Conservation (phyloP, 23 tunicate genomes). For the Trididemnum miniatum region DNA sequence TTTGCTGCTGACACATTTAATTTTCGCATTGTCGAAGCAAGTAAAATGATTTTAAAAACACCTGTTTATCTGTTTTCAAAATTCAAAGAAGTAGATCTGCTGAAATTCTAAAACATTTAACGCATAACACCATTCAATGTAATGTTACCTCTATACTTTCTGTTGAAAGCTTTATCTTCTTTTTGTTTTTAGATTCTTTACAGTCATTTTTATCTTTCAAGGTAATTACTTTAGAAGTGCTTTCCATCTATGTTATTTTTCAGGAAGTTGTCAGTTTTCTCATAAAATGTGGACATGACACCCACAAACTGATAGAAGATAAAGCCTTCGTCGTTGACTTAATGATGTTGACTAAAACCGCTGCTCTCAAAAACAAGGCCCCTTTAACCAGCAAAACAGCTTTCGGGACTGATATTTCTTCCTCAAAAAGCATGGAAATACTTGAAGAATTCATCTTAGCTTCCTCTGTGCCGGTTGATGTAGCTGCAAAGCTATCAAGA, state of each 20-base stretch:
- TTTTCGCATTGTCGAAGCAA: too few species aligned
- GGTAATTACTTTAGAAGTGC: too few species aligned
- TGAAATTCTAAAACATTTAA: too few species aligned
- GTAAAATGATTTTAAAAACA: too few species aligned
- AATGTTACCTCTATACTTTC: background rate
- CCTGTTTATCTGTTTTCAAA: too few species aligned
- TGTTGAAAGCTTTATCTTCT: too few species aligned
- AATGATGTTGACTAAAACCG: conserved; percentile 74
- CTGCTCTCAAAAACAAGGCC: conserved; percentile 1
- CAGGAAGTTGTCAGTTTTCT: conserved; percentile 87
- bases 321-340: conserved; percentile 76
- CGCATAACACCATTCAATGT: too few species aligned
- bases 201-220: too few species aligned
- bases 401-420: background rate
- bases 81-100: too few species aligned
- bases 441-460: conserved; percentile 79
- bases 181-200: too few species aligned
- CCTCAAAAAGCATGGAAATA: conserved; percentile 62
- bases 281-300: conserved; percentile 67
- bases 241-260: too few species aligned
- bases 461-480: conserved; percentile 76
- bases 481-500: conserved; percentile 75
- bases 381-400: background rate
- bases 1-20: too few species aligned
- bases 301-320: conserved; percentile 74